Evolutionary conservation across 2,888 invertebrate species (phyloP).

Genomic region (Anoplius nigerrimus): DNA sequence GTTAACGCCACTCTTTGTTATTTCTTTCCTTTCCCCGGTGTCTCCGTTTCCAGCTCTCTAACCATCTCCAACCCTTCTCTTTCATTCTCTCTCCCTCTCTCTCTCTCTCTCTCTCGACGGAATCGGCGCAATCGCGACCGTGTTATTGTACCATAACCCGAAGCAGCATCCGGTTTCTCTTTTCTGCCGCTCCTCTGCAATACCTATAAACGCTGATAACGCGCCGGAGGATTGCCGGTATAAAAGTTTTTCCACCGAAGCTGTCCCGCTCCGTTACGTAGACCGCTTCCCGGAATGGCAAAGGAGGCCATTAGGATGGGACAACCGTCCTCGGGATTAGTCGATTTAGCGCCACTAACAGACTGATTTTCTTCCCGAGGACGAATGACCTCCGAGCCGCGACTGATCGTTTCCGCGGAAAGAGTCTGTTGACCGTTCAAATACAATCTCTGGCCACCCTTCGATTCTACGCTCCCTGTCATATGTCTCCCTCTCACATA

Average conservation of each 20-base stretch:
- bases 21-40: too few species aligned
- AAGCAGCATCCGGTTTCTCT: conserved; percentile 19
- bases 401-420: too few species aligned
- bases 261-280: conserved; percentile 21
- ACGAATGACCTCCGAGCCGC: too few species aligned
- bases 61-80: too few species aligned
- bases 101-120: conserved; percentile 4
- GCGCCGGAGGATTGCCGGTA: conserved; percentile 23
- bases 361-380: too few species aligned
- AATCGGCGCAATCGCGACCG: conserved; percentile 17
- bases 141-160: conserved; percentile 41
- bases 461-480: too few species aligned
- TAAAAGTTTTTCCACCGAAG: conserved; percentile 28
- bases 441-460: too few species aligned
- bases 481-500: conserved; percentile 2
- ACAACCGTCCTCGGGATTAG: too few species aligned
- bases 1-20: conserved; percentile 27
- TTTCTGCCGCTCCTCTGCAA: background rate
- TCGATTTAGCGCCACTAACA: too few species aligned
- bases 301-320: too few species aligned
- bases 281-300: conserved; percentile 5
- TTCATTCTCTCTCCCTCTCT: background rate
- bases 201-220: conserved; percentile 40
- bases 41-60: background rate
- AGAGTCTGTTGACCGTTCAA: too few species aligned